phyloP scores from a whole-genome alignment of 2,888 invertebrate genomes.

The Cactoblastis cactorum region DNA sequence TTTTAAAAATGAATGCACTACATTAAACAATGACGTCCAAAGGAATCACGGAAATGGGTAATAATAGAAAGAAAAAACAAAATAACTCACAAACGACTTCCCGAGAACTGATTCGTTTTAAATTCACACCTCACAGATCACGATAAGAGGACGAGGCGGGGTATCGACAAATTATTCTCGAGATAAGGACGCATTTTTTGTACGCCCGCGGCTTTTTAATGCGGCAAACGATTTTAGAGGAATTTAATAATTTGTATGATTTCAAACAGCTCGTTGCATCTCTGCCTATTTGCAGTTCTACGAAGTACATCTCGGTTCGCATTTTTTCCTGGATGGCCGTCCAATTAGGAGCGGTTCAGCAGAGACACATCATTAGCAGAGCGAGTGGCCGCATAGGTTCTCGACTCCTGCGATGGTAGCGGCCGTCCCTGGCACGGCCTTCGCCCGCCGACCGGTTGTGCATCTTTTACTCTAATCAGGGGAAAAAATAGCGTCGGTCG shows the following conservation, averaged over 20 bases:
- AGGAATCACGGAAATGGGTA: constrained; percentile 30
- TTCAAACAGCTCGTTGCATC: constrained; percentile 37
- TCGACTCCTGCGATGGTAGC: constrained; percentile 29
- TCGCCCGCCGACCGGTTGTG: constrained; percentile 71
- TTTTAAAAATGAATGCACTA: constrained; percentile 13
- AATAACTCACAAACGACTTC: constrained; percentile 37
- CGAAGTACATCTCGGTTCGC: constrained; percentile 40
- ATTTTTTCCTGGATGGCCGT: constrained; percentile 65
- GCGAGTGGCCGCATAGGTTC: constrained; percentile 32
- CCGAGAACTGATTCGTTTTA: constrained; percentile 46
- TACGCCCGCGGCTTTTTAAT: constrained; percentile 34
- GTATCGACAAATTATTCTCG: constrained; percentile 50
- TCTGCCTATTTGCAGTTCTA: constrained; percentile 51
- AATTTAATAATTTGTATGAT: constrained; percentile 47
- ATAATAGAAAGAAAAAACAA: constrained; percentile 30
- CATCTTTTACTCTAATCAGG: constrained; percentile 76
- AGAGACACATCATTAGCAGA: constrained; percentile 71
- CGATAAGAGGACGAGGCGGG: constrained; percentile 46
- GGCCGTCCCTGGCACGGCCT: constrained; percentile 66
- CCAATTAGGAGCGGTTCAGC: constrained; percentile 72
- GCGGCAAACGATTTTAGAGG: constrained; percentile 39
- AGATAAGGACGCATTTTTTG: constrained; percentile 43
- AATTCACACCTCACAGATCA: constrained; percentile 60
- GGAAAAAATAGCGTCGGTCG: constrained; percentile 61
- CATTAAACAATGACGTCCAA: constrained; percentile 19